Conservation (phyloP, 2,888 invertebrate genomes). For the Scaptomyza polygonia region DNA sequence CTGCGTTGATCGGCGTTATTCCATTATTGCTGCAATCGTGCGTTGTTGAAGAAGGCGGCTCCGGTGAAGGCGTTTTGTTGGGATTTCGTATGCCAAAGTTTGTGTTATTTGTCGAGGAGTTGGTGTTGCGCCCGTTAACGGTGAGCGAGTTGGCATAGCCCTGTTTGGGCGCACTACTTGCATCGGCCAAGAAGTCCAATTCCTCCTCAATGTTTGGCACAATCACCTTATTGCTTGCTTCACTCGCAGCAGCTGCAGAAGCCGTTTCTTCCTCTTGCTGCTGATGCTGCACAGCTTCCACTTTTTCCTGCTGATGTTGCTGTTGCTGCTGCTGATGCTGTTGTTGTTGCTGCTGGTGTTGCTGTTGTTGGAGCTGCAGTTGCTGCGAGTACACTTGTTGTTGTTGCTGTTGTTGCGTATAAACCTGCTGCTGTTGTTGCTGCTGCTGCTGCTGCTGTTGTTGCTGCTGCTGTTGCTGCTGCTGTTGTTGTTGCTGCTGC, state of each 20-base stretch:
- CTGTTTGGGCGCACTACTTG: slow-evolving; percentile 76
- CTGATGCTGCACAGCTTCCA: slow-evolving; percentile 62
- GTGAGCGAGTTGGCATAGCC: slow-evolving; percentile 76
- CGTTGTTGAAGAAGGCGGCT: slow-evolving; percentile 82
- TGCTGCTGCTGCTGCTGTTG: slow-evolving; percentile 66
- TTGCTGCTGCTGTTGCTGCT: slow-evolving; percentile 75
- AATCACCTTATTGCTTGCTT: slow-evolving; percentile 92
- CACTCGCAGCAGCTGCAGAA: slow-evolving; percentile 85
- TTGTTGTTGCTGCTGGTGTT: slow-evolving; percentile 70
- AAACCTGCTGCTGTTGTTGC: slow-evolving; percentile 76
- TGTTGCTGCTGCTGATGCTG: slow-evolving; percentile 76
- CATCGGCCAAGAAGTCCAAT: slow-evolving; percentile 89
- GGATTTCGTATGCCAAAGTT: slow-evolving; percentile 83
- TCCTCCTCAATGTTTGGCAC: slow-evolving; percentile 96
- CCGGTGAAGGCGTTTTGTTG: slow-evolving; percentile 85
- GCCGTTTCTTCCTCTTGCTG: slow-evolving; percentile 61
- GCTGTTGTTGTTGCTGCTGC: slow-evolving; percentile 69
- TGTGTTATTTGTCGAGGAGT: slow-evolving; percentile 77
- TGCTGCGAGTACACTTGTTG: slow-evolving; percentile 73
- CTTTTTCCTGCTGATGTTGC: slow-evolving; percentile 64
- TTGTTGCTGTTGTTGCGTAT: slow-evolving; percentile 67
- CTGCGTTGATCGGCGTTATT: slow-evolving; percentile 27
- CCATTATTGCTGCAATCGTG: slow-evolving; percentile 60
- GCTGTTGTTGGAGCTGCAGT: slow-evolving; percentile 65
- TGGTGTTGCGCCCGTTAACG: slow-evolving; percentile 66